Base-by-base conservation (phyloP, 2,888 invertebrate genomes). In the Dryobota labecula region DNA sequence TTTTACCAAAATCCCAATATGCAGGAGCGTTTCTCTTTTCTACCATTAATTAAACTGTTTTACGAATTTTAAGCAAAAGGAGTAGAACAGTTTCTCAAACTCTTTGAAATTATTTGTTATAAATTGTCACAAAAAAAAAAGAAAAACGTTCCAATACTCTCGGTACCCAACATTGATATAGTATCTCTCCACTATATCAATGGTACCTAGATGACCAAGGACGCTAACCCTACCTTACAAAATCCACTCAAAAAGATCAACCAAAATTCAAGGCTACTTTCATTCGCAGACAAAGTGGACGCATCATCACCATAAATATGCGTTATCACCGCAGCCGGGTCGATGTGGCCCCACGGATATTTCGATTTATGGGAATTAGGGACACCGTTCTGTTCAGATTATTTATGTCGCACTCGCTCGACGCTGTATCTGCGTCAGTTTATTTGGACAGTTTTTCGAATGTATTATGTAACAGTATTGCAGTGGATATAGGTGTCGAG, bases 301-400 rank as follows among this genome's bases (percentile, higher is more conserved):
- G 73, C 77, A 78, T 79, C 82, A 85, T 80, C 78, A 80, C 72
- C 84, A 85, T 84, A 87, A 88, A 88, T 89, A 89, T 86, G 73
- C 83, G 87, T 87, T 91, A 89, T 91, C 91, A 84, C 71, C 84
- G 64, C 81, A 49, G 70, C 62, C 75, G 75, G 84, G 76, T 84
- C 86, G 84, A 80, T 84, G 86, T 82, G 84, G 86, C 84, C 83
- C 84, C 78, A 81, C 85, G 88, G 88, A 88, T 88, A 89, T 89
- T 87, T 88, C 90, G 91, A 92, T 92, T 91, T 92, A 92, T 91
- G 90, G 80, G 91, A 89, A 90, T 92, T 90, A 91, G 88, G 79
- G 84, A 82, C 71, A 73, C 70, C 75, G 77, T 71, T 73, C 79
- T 74, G 75, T 85, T 74, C 80, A 68, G 68, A 86, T 87, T 86